These are phyloP conservation scores for Hypena proboscidalis DNA, from an alignment of 2,888 invertebrate genomes.

Conservation along the genomic window DNA sequence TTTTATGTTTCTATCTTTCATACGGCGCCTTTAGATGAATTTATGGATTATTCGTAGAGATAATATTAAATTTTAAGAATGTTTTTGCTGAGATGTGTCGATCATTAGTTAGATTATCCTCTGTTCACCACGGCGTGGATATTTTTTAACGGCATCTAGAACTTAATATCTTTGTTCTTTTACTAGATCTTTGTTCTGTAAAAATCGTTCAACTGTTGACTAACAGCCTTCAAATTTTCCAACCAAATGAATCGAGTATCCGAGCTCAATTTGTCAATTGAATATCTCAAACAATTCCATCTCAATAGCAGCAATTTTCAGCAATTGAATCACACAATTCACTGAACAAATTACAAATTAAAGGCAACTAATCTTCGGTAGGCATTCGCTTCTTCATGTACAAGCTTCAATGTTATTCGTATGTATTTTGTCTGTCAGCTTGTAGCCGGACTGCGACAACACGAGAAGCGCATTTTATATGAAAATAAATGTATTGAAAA, in stretches of 20 bases:
- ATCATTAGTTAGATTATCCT: conserved; percentile 19
- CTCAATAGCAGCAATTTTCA: conserved; percentile 31
- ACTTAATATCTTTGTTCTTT: not conserved
- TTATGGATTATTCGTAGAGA: conserved; percentile 19
- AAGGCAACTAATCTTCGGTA: conserved; percentile 18
- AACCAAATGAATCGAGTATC: conserved; percentile 19
- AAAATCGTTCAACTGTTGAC: conserved; percentile 13
- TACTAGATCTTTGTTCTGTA: conserved; percentile 1
- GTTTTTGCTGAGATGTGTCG: conserved; percentile 7
- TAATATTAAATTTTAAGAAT: conserved; percentile 17
- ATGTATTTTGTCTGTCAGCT: conserved; percentile 68
- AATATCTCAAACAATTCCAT: conserved; percentile 17
- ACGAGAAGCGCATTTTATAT: conserved; percentile 69
- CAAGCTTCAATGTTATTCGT: conserved; percentile 55
- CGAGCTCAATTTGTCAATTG: conserved; percentile 32
- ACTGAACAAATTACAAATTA: conserved; percentile 37
- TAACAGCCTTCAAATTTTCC: conserved; percentile 15
- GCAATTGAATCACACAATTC: conserved; percentile 27
- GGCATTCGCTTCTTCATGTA: conserved; percentile 37
- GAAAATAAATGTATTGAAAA: conserved; percentile 75
- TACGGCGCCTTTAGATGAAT: conserved; percentile 24
- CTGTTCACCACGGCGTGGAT: not conserved
- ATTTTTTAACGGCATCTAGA: conserved; percentile 2
- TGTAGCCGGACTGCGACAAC: conserved; percentile 44
- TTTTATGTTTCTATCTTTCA: conserved; percentile 22